Percentiles rank a stretch among this genome's conserved stretches.
Evolutionary conservation across 2,113 vertebrate genomes (phyloP).

Genomic region (Ivindomyrus marchei): DNA sequence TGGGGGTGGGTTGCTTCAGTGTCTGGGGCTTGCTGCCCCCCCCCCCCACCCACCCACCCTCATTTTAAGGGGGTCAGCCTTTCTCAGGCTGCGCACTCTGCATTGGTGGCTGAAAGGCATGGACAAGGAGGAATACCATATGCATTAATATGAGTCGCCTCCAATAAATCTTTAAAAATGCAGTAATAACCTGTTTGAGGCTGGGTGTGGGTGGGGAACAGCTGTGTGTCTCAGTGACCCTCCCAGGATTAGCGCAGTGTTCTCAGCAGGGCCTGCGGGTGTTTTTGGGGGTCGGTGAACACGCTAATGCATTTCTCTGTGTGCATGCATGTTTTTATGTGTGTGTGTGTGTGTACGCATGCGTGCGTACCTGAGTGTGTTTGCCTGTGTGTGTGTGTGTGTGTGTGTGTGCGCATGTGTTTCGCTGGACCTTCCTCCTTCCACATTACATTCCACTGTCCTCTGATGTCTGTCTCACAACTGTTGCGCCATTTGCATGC

Average conservation of each 20-base stretch:
- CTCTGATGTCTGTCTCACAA: neutral
- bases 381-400: neutral
- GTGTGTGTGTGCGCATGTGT: no score
- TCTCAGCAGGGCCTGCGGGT: neutral
- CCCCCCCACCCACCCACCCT: no score
- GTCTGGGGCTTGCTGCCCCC: neutral
- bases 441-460: neutral
- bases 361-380: no score
- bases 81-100: neutral
- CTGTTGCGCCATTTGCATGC: neutral
- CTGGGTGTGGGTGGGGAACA: neutral
- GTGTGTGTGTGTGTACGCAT: no score
- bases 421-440: neutral
- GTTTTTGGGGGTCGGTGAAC: neutral
- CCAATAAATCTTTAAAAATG: neutral
- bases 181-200: neutral
- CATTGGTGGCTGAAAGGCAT: neutral
- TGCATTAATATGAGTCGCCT: neutral
- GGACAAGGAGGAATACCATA: neutral
- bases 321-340: neutral
- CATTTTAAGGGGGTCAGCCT: neutral
- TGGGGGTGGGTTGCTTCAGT: neutral
- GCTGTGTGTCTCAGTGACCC: neutral
- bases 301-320: neutral
- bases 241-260: neutral